phyloP scores from a whole-genome alignment of 2,888 invertebrate genomes.

The Epinotia brunnichana region DNA sequence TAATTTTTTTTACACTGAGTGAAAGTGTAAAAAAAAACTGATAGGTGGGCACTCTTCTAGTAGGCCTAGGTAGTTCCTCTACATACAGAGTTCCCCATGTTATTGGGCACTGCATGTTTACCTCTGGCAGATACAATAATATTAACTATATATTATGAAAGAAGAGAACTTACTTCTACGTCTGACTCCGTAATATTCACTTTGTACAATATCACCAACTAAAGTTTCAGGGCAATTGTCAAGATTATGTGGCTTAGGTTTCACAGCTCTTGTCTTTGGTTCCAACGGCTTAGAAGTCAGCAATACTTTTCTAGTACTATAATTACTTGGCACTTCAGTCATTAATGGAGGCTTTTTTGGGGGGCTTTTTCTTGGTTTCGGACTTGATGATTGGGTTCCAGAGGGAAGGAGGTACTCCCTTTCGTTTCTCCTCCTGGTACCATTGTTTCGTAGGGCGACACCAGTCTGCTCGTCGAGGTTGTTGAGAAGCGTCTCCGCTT shows the following conservation, averaged over 20 bases:
- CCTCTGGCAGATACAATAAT: not conserved
- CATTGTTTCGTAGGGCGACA: slow-evolving; percentile 80
- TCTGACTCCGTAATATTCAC: slow-evolving; percentile 55
- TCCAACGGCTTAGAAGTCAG: slow-evolving; percentile 49
- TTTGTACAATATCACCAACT: slow-evolving; percentile 58
- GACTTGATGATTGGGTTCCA: slow-evolving; percentile 53
- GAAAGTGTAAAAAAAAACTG: no score
- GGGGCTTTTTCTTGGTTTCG: slow-evolving; percentile 57
- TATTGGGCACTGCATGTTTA: no score
- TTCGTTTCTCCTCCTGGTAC: slow-evolving; percentile 58
- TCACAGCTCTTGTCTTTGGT: not conserved
- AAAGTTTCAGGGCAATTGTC: slow-evolving; percentile 64
- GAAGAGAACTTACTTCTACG: slow-evolving; percentile 66
- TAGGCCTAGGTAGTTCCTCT: no score
- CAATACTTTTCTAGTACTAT: slow-evolving; percentile 54
- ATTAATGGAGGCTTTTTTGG: slow-evolving; percentile 21
- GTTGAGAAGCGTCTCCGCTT: slow-evolving; percentile 89
- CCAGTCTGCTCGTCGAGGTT: slow-evolving; percentile 90
- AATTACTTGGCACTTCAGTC: slow-evolving; percentile 57
- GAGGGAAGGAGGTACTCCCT: slow-evolving; percentile 51
- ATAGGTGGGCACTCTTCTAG: no score
- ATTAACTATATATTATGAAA: not conserved
- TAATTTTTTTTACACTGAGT: no score
- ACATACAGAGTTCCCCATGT: no score
- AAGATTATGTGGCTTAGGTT: slow-evolving; percentile 52